phyloP scores from a whole-genome alignment of 2,888 invertebrate genomes.

The Lissocephala sabroskyi region DNA sequence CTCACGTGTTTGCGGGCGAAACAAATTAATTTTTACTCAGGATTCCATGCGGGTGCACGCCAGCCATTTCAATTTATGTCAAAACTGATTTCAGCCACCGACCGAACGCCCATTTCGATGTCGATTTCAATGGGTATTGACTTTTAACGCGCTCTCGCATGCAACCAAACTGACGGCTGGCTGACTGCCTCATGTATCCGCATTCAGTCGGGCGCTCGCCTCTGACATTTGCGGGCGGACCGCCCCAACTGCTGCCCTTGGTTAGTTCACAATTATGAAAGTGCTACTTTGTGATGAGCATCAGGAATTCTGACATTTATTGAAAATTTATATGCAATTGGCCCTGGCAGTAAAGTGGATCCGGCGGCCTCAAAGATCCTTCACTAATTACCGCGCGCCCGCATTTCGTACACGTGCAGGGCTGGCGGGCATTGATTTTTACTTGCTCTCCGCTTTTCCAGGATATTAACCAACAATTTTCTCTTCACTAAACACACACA shows the following conservation, averaged over 20 bases:
- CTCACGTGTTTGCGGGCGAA: conserved; percentile 29
- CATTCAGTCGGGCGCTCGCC: too few relatives aligned
- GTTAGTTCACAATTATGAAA: conserved; percentile 43
- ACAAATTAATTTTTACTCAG: conserved; percentile 49
- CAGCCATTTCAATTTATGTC: conserved; percentile 50
- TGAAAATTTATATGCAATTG: conserved; percentile 50
- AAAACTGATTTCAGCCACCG: conserved; percentile 43
- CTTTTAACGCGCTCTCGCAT: conserved; percentile 28
- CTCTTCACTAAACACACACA: not conserved
- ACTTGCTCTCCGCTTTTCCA: not conserved
- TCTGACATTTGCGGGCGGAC: too few relatives aligned
- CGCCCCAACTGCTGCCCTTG: too few relatives aligned
- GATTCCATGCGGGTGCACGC: conserved; percentile 16
- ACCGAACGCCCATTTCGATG: too few relatives aligned
- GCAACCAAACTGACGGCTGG: conserved; percentile 10
- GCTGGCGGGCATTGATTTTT: too few relatives aligned
- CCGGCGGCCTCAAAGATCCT: too few relatives aligned
- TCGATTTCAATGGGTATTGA: conserved; percentile 42
- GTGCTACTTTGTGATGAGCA: conserved; percentile 24
- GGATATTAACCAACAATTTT: conserved; percentile 5
- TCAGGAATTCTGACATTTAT: conserved; percentile 40
- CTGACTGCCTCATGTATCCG: conserved; percentile 1
- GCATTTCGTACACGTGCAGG: too few relatives aligned
- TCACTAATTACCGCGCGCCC: too few relatives aligned
- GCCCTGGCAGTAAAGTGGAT: too few relatives aligned